Evolutionary conservation across 2,113 vertebrate genomes (phyloP).

Genomic region (Dunckerocampus dactyliophorus): DNA sequence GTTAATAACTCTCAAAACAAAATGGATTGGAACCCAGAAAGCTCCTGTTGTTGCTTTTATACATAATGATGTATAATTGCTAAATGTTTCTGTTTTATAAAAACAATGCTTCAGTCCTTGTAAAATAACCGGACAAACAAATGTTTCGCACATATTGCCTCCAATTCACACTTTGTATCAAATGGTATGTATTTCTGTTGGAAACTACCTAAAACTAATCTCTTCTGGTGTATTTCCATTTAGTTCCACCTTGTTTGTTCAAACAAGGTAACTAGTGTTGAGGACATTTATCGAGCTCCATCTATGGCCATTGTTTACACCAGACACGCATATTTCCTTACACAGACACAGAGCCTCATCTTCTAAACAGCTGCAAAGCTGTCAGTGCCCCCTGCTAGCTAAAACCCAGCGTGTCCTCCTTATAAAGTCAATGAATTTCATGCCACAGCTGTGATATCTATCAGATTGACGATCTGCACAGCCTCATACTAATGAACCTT

Average conservation of each 20-base stretch:
- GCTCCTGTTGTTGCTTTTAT: too few species aligned
- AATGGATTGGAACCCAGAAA: too few species aligned
- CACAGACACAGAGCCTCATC: slow-evolving; percentile 34
- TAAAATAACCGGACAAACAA: too few species aligned
- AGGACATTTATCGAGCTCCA: slow-evolving; percentile 22
- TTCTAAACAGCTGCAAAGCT: slow-evolving; percentile 53
- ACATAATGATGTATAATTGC: too few species aligned
- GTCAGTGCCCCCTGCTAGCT: slow-evolving; percentile 38
- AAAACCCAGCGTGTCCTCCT: slow-evolving; percentile 48
- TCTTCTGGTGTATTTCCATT: slow-evolving; percentile 47
- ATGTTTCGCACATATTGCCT: too few species aligned
- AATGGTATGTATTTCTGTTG: background rate
- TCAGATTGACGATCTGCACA: slow-evolving; percentile 38
- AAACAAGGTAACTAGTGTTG: slow-evolving; percentile 60
- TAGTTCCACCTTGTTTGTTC: slow-evolving; percentile 63
- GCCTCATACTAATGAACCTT: slow-evolving; percentile 52
- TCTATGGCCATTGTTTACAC: slow-evolving; percentile 28
- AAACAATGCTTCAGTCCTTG: too few species aligned
- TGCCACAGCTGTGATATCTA: slow-evolving; percentile 52
- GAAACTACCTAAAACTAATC: slow-evolving; percentile 3
- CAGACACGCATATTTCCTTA: slow-evolving; percentile 31
- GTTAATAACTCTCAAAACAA: too few species aligned
- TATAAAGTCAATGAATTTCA: slow-evolving; percentile 62
- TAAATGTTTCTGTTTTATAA: too few species aligned
- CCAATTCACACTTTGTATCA: slow-evolving; percentile 7